Evolutionary conservation across 2,797 vertebrate species (phyloP), one percentile per base, ranked within the genome.

Genomic region (Sphenopsis melanotis): DNA sequence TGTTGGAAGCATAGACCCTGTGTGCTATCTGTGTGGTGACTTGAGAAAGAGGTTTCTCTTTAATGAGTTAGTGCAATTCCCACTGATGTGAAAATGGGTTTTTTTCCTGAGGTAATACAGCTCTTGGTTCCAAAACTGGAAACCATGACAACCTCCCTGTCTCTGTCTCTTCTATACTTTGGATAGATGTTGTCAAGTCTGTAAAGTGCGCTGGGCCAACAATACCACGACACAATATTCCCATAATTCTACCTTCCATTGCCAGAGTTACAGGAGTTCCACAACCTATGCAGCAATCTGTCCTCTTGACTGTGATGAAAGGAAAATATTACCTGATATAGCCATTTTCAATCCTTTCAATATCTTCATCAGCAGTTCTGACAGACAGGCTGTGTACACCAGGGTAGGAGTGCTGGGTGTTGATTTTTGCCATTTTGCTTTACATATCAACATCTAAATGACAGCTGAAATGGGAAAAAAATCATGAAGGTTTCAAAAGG

Each of bases 291-390:
- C 42, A 68, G 27, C 27, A 69, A 63, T 12, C n/a, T 59, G 11
- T 55, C 14, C 50, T 61, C 36, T 24, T 37, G 32, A 56, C 47
- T 59, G 37, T 15, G 50, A 63, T 16, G 12, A 94, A 91, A 94
- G 77, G 36, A 65, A 59, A 21, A 6, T 17, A 34, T 95, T 97
- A 98, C 99, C 99, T 99, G 98, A 98, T 97, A 82, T 96, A 97
- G 83, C 98, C 98, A 53, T 99, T 99, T 97, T 98, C 98, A 74
- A 98, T 93, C 77, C 91, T 97, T 52, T 98, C 96, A 0, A 98
- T 97, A 66, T 99, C 98, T 49, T 98, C 98, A 27, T 98, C 98
- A 2, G 68, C 72, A 27, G 96, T 89, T 93, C 91, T 97, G 78
- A 94, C 77, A 30, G 98, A 96, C 42, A 96, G 85, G n/a, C 95